Percentiles rank a stretch among this genome's conserved stretches.
Evolutionary conservation across 2,113 vertebrate genomes (phyloP).

Genomic region (Indri indri): DNA sequence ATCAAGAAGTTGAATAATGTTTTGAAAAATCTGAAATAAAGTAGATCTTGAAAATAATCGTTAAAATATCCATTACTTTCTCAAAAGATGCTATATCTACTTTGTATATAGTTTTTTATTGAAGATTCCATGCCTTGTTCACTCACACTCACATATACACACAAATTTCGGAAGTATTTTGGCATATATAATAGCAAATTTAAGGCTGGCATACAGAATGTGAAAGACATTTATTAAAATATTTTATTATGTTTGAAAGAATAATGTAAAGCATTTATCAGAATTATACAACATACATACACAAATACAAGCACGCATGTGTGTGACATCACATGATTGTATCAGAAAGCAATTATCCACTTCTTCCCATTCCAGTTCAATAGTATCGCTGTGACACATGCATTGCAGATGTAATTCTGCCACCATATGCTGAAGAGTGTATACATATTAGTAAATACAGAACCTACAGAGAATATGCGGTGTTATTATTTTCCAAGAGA

Average conservation of each 20-base stretch:
- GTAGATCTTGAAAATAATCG: neutral
- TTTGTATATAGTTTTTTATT: neutral
- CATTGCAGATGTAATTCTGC: neutral
- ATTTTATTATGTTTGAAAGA: neutral
- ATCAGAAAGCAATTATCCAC: neutral
- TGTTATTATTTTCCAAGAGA: neutral
- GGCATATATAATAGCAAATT: neutral
- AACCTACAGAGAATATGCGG: rapidly evolving
- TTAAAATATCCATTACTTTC: neutral
- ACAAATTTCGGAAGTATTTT: neutral
- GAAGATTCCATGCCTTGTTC: neutral
- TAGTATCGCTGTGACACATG: neutral
- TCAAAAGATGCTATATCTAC: neutral
- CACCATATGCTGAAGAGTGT: rapidly evolving
- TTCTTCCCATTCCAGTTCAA: neutral
- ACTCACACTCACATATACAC: rapidly evolving
- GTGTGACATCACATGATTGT: neutral
- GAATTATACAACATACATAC: neutral
- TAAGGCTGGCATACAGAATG: neutral
- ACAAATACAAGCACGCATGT: neutral
- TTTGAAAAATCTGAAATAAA: neutral
- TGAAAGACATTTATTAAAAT: neutral
- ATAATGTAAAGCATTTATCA: neutral
- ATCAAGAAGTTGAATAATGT: neutral
- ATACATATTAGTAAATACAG: neutral